phyloP scores from a whole-genome alignment of 2,113 vertebrate species.

The Caloenas nicobarica region DNA sequence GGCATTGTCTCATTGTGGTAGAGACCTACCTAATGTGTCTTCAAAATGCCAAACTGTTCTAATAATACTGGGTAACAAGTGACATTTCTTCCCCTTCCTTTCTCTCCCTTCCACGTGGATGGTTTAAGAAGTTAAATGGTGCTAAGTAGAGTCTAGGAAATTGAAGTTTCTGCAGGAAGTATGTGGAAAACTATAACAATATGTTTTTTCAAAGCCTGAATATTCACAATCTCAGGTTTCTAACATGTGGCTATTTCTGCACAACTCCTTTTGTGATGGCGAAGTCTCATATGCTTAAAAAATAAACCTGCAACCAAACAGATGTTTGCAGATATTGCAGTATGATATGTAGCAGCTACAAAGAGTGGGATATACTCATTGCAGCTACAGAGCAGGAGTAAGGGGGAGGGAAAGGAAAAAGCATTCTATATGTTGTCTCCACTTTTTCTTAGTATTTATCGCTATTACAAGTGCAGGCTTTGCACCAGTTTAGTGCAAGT shows the following conservation, averaged over 20 bases:
- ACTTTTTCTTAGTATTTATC: background rate
- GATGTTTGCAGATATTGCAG: background rate
- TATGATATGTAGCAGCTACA: background rate
- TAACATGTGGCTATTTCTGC: background rate
- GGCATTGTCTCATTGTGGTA: background rate
- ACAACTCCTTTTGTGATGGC: background rate
- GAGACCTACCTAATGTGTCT: background rate
- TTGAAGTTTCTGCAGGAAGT: background rate
- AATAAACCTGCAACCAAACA: background rate
- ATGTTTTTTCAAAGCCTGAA: background rate
- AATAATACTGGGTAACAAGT: background rate
- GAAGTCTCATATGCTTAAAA: background rate
- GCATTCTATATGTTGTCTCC: background rate
- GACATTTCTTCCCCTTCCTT: background rate
- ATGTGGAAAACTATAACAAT: background rate
- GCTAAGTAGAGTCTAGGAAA: background rate
- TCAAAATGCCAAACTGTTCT: background rate
- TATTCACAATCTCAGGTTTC: background rate
- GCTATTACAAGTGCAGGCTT: background rate
- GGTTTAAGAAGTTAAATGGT: background rate
- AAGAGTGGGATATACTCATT: background rate
- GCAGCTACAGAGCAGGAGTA: background rate
- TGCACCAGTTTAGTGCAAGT: background rate
- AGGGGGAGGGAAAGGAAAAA: background rate
- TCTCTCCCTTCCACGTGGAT: background rate